phyloP scores from a whole-genome alignment of 2,113 vertebrate genomes.

The Sceloporus undulatus region DNA sequence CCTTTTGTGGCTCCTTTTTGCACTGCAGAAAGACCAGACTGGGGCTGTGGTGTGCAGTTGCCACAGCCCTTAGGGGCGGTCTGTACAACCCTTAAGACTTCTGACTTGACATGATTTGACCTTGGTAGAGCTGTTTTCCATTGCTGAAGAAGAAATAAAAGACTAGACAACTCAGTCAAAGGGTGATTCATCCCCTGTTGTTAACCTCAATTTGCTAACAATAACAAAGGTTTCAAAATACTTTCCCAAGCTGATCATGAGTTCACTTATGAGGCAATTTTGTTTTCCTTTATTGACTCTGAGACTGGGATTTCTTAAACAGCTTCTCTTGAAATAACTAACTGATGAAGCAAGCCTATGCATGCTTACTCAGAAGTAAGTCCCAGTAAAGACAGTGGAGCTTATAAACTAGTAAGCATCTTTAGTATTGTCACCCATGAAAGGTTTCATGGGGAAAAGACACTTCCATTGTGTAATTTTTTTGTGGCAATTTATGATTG shows the following conservation, averaged over 20 bases:
- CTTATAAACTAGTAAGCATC: background rate
- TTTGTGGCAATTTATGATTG: conserved; percentile 75
- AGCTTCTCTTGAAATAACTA: background rate
- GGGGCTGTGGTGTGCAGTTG: too few species aligned
- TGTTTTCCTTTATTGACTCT: background rate
- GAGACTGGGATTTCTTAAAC: background rate
- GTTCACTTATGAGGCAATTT: background rate
- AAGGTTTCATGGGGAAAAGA: too few species aligned
- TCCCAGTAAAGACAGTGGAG: background rate
- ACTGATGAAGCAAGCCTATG: background rate
- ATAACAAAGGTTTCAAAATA: conserved; percentile 6
- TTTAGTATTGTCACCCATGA: background rate
- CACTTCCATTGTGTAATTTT: background rate
- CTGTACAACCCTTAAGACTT: background rate
- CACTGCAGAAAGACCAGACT: too few species aligned
- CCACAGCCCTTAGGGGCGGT: too few species aligned
- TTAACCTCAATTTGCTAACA: conserved; percentile 1
- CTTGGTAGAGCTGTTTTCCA: background rate
- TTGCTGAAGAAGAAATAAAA: background rate
- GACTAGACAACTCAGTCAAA: background rate
- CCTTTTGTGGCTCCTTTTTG: too few species aligned
- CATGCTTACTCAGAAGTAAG: background rate
- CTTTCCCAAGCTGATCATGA: background rate
- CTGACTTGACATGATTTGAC: background rate
- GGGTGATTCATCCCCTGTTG: background rate